These are phyloP conservation scores for Megalops atlanticus DNA, from an alignment of 2,113 vertebrate genomes.

Conservation along the genomic window DNA sequence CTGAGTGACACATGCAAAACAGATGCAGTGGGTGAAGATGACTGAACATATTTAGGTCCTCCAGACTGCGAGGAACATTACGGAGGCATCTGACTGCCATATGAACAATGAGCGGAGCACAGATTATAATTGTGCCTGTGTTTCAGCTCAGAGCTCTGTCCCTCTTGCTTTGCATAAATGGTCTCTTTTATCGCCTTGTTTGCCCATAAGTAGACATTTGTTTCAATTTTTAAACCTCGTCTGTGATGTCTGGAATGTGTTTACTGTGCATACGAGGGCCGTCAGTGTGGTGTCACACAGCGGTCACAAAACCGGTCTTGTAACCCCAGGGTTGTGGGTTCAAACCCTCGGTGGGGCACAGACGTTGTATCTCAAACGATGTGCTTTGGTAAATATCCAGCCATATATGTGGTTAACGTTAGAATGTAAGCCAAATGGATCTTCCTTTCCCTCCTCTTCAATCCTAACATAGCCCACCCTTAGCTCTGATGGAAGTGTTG, in stretches of 20 bases:
- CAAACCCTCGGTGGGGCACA: not conserved
- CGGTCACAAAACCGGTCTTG: not conserved
- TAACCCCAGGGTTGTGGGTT: not conserved
- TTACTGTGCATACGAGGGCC: not conserved
- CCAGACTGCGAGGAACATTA: not conserved
- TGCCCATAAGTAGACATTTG: constrained; percentile 15
- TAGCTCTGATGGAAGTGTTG: no score
- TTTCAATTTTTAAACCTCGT: not conserved
- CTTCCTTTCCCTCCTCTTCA: no score
- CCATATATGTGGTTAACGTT: not conserved
- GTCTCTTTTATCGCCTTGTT: constrained; percentile 11
- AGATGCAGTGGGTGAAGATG: not conserved
- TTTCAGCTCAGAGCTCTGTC: not conserved
- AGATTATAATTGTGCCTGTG: not conserved
- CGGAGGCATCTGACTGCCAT: not conserved
- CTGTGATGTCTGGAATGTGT: not conserved
- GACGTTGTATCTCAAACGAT: not conserved
- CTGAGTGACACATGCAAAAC: not conserved
- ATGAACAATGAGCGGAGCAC: not conserved
- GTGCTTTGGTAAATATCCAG: not conserved
- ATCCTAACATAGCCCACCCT: no score
- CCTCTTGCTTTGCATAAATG: not conserved
- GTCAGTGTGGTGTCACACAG: not conserved
- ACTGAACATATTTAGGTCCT: constrained; percentile 6
- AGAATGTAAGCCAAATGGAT: not conserved